These are phyloP conservation scores for Pituophis catenifer DNA, from an alignment of 2,113 vertebrate genomes.

Conservation along the genomic window DNA sequence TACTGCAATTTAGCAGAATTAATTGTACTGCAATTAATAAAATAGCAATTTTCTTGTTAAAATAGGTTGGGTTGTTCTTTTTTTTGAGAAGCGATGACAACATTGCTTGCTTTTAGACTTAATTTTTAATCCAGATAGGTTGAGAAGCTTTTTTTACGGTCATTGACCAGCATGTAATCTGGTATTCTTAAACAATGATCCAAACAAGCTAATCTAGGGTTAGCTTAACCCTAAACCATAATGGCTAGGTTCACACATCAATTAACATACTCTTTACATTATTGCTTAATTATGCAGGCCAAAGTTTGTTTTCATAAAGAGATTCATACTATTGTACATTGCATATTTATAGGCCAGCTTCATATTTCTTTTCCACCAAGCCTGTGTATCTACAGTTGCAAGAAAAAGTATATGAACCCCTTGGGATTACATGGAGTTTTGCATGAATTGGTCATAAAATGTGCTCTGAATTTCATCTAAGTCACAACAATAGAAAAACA, in stretches of 20 bases:
- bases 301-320: not conserved
- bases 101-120: not conserved
- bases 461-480: too few relatives aligned
- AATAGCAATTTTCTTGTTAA: not conserved
- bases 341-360: not conserved
- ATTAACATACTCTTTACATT: not conserved
- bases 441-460: too few relatives aligned
- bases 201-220: not conserved
- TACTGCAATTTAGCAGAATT: constrained; percentile 62
- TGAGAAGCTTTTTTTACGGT: not conserved
- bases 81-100: not conserved
- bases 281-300: not conserved
- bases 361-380: not conserved
- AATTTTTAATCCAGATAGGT: not conserved
- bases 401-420: too few relatives aligned
- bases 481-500: too few relatives aligned
- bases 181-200: not conserved
- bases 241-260: not conserved
- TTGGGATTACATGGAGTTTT: too few relatives aligned
- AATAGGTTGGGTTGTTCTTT: not conserved
- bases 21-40: not conserved
- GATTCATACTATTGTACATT: too few relatives aligned
- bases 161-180: not conserved
- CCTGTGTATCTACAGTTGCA: not conserved
- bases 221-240: not conserved